phyloP scores from a whole-genome alignment of 2,888 invertebrate genomes.

The Tinea trinotella region DNA sequence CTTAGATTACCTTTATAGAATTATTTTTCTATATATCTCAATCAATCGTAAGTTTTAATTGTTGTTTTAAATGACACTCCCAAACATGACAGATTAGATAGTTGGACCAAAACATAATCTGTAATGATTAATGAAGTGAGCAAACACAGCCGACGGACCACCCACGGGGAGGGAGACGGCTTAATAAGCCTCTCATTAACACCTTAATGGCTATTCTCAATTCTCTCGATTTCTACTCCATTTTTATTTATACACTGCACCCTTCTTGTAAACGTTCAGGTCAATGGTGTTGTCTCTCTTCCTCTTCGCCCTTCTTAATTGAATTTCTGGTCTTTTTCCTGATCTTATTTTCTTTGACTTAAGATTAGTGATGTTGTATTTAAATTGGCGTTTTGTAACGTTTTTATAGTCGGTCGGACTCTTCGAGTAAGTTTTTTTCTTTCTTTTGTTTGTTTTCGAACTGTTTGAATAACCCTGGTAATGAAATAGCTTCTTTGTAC shows the following conservation, averaged over 20 bases:
- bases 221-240: slow-evolving; percentile 62
- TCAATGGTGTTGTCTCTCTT: slow-evolving; percentile 25
- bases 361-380: slow-evolving; percentile 65
- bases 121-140: slow-evolving; percentile 63
- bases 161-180: slow-evolving; percentile 66
- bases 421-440: slow-evolving; percentile 32
- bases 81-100: slow-evolving; percentile 39
- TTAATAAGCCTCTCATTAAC: slow-evolving; percentile 72
- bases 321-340: slow-evolving; percentile 63
- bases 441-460: slow-evolving; percentile 41
- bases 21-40: background rate
- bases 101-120: slow-evolving; percentile 56
- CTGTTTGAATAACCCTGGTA: slow-evolving; percentile 49
- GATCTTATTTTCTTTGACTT: slow-evolving; percentile 69
- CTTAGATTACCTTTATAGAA: background rate
- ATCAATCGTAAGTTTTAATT: slow-evolving; percentile 12
- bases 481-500: slow-evolving; percentile 31
- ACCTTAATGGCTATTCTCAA: slow-evolving; percentile 71
- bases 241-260: slow-evolving; percentile 55
- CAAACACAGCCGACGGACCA: slow-evolving; percentile 56
- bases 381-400: slow-evolving; percentile 66
- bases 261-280: slow-evolving; percentile 24
- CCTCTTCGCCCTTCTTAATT: slow-evolving; percentile 57
- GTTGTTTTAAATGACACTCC: slow-evolving; percentile 1
- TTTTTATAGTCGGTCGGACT: slow-evolving; percentile 48